Evolutionary conservation across 1,140 invertebrate species (phyloP), one percentile per base, ranked within the genome.

Genomic region (Pogonomyrmex californicus): DNA sequence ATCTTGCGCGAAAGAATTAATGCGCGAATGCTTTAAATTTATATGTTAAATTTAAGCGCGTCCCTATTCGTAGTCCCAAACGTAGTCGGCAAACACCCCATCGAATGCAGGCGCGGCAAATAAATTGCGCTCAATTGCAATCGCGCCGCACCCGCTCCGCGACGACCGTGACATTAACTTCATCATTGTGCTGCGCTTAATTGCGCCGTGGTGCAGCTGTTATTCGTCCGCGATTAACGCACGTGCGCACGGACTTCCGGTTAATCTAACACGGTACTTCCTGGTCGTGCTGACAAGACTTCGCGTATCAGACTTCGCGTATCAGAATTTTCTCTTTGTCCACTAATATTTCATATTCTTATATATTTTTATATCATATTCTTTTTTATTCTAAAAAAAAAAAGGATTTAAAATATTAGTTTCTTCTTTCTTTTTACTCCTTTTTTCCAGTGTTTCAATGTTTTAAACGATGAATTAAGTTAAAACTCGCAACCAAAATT

Each of bases 81-180:
- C 12, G 56, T 4, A 49, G 7, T 23, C 23, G 7, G 41, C 6
- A 54, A 23, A 44, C 41, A 36, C 33, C 3, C 79, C 17, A 75
- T 49, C 33, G 33, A 36, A 7, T 38, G 79, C 68, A 10, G 68
- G 68, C 41, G 54, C 41, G 36, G 49, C 33, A 54, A 60, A 41
- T 51, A 71, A 88, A 88, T 82, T 88, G 65, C 30, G 10, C n/a
- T 79, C 54, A 81, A 90, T 90, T 88, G 76, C 62, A 70, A 88
- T 85, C 73, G 58, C 68, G 51, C 88, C 73, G 68, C 60, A 81
- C 51, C 62, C 63, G 58, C 63, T 66, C 36, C 47, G 41, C 65
- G 62, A 78, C 77, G 92, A 91, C 93, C 93, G 75, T 94, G 93
- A 93, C 93, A 94, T 94, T 94, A 93, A 79, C 90, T 90, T 85